These are phyloP conservation scores for Panurus biarmicus DNA, from an alignment of 2,113 vertebrate species.

Conservation along the genomic window DNA sequence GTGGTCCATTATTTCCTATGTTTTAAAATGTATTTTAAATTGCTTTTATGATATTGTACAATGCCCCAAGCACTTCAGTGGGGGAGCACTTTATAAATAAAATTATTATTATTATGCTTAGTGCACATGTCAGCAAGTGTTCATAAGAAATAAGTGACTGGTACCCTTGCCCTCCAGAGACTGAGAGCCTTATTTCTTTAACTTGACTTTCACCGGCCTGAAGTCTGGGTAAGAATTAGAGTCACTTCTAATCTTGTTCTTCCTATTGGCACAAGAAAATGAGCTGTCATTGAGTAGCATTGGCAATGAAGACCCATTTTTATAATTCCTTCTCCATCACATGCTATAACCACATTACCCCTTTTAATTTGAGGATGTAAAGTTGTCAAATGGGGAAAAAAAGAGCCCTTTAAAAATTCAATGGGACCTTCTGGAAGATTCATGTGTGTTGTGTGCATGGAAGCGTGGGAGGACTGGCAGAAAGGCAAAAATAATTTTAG, in stretches of 20 bases:
- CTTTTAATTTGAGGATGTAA: conserved; percentile 45
- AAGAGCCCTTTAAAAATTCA: conserved; percentile 21
- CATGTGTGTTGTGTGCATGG: neutral
- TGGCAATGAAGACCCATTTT: conserved; percentile 50
- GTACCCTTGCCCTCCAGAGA: conserved; percentile 63
- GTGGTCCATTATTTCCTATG: conserved; percentile 10
- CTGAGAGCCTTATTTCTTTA: conserved; percentile 55
- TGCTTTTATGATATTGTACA: conserved; percentile 19
- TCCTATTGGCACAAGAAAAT: conserved; percentile 65
- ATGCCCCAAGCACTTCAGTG: conserved; percentile 1
- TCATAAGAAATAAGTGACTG: conserved; percentile 40
- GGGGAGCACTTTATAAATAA: conserved; percentile 52
- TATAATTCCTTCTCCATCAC: conserved; percentile 50
- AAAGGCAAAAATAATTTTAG: conserved; percentile 16
- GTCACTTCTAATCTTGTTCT: conserved; percentile 62
- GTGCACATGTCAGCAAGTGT: conserved; percentile 53
- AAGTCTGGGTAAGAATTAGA: conserved; percentile 61
- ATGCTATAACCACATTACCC: neutral
- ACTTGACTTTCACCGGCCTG: conserved; percentile 49
- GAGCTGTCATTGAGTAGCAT: conserved; percentile 54
- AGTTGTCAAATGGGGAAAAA: neutral
- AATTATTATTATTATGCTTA: conserved; percentile 54
- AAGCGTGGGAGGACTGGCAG: neutral
- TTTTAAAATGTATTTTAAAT: conserved; percentile 50
- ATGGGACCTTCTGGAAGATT: conserved; percentile 28